These are phyloP conservation scores for Gymnobelideus leadbeateri DNA, from an alignment of 2,113 vertebrate genomes.

Conservation along the genomic window DNA sequence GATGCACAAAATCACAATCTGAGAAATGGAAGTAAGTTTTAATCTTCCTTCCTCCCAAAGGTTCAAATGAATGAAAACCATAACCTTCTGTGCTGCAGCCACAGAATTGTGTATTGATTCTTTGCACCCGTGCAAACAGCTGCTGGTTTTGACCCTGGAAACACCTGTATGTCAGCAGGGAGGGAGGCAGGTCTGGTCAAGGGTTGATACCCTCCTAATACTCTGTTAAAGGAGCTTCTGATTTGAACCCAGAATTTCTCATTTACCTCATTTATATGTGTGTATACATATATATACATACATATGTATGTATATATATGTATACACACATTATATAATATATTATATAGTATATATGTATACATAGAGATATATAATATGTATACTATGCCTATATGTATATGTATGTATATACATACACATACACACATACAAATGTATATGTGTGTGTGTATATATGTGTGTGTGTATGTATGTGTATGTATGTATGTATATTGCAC, in stretches of 20 bases:
- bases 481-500: too few species aligned
- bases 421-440: too few species aligned
- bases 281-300: too few species aligned
- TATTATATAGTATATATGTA: too few species aligned
- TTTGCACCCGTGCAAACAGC: constrained; percentile 56
- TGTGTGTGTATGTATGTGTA: too few species aligned
- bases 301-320: too few species aligned
- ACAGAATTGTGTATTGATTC: neutral
- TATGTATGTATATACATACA: too few species aligned
- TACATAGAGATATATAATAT: too few species aligned
- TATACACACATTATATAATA: too few species aligned
- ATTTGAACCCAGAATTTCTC: neutral
- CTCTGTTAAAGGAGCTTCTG: neutral
- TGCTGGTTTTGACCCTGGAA: constrained; percentile 29
- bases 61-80: constrained; percentile 16
- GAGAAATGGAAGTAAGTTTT: neutral
- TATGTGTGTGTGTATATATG: too few species aligned
- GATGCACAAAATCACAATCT: neutral
- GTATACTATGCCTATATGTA: too few species aligned
- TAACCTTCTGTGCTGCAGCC: constrained; percentile 41
- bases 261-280: neutral
- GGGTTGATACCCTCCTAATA: neutral
- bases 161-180: constrained; percentile 43
- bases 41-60: neutral
- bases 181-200: accelerated